These are phyloP conservation scores for Tragopan temminckii DNA, from an alignment of 2,797 vertebrate genomes.

Conservation along the genomic window DNA sequence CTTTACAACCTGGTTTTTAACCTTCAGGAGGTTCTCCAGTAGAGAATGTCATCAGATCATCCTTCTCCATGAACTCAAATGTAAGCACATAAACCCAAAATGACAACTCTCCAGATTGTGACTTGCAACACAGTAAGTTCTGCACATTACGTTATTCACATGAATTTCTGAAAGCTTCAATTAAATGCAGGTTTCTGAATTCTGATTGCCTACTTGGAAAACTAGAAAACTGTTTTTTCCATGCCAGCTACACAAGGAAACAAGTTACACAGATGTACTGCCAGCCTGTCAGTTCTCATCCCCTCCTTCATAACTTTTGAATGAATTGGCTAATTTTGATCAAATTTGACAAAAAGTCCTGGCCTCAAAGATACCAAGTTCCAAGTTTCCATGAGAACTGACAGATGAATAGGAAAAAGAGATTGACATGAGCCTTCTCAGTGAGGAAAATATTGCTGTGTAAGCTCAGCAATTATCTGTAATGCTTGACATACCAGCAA, in stretches of 20 bases:
- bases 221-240: background rate
- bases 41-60: background rate
- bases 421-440: slow-evolving; percentile 44
- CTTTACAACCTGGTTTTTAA: background rate
- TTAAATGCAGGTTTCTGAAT: background rate
- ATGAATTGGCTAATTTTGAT: slow-evolving; percentile 55
- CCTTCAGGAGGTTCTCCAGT: background rate
- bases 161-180: background rate
- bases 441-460: slow-evolving; percentile 52
- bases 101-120: background rate
- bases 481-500: background rate
- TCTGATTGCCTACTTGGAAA: background rate
- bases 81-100: background rate
- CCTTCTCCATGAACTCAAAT: background rate
- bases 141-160: background rate
- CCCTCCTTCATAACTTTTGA: background rate
- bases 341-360: slow-evolving; percentile 24
- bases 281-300: slow-evolving; percentile 4
- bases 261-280: background rate
- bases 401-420: slow-evolving; percentile 64
- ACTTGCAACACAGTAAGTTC: background rate
- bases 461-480: slow-evolving; percentile 54
- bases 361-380: slow-evolving; percentile 22
- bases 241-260: background rate
- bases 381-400: slow-evolving; percentile 62